Percentiles rank a stretch among this genome's conserved stretches.
Evolutionary conservation across 2,888 invertebrate genomes (phyloP).

Genomic region (Chymomyza amoena): DNA sequence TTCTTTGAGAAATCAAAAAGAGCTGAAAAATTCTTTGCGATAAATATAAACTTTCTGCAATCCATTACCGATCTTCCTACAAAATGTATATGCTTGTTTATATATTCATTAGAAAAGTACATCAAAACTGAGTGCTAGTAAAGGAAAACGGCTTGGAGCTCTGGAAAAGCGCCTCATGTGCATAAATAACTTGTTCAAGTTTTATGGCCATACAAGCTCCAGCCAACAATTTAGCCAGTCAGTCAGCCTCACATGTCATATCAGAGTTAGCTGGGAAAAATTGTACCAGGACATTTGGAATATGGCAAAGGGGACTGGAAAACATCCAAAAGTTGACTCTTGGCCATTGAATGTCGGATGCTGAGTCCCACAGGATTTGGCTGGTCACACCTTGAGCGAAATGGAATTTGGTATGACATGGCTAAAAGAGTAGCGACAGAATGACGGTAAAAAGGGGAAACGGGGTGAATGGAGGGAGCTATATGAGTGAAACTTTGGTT

Average conservation of each 20-base stretch:
- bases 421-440: too few species aligned
- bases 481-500: too few species aligned
- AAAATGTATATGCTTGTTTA: too few species aligned
- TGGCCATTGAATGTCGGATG: conserved; percentile 21
- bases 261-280: background rate
- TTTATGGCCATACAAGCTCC: conserved; percentile 35
- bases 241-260: background rate
- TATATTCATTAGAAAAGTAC: too few species aligned
- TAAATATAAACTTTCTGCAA: too few species aligned
- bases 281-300: too few species aligned
- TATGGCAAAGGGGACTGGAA: background rate
- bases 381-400: conserved; percentile 51
- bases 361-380: background rate
- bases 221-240: too few species aligned
- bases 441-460: too few species aligned
- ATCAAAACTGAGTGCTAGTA: conserved; percentile 22
- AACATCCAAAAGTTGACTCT: conserved; percentile 16
- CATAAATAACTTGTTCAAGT: conserved; percentile 70
- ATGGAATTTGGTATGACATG: conserved; percentile 49
- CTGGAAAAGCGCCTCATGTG: conserved; percentile 55
- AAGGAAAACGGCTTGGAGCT: conserved; percentile 53
- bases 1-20: too few species aligned
- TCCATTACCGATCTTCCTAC: too few species aligned
- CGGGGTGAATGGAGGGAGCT: too few species aligned
- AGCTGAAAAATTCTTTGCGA: too few species aligned